Base-by-base conservation (phyloP, 2,888 invertebrate species). In the Palloptera scutellata region DNA sequence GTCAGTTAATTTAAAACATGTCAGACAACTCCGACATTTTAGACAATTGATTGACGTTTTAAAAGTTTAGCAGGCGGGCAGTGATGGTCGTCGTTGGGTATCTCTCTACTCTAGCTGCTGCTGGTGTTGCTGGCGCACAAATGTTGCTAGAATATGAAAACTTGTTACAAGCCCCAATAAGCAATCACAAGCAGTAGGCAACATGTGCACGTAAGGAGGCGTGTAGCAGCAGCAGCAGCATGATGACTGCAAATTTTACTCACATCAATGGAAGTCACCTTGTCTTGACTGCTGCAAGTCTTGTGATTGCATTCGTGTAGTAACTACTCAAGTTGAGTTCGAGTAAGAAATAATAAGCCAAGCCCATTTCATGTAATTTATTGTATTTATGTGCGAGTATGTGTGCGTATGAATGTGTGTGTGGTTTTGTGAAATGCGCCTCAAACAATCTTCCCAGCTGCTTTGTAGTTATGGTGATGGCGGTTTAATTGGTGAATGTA, bases 1-100 rank as follows among this genome's bases (percentile, higher is more conserved):
- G 79, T 80, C 79, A 79, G 81, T 81, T 82, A 79, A 83, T 81
- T 82, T 82, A 81, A 81, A 82, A 82, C 78, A 82, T 81, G 82
- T 82, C 81, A 79, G 81, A 81, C 80, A 77, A 77, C 78, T 78
- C 77, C 73, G 81, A 81, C 81, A 81, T 77, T 78, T 79, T 75
- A 76, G 81, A 81, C 81, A 81, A 81, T 79, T 81, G 81, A 81
- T 82, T 82, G 82, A 82, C 81, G 78, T 77, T 79, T 81, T 80
- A 77, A 81, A 81, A 82, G 79, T 81, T 81, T 79, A 80, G 78
- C 80, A 79, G 81, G 76, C 79, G 76, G 55, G 13, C 42, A 11
- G 20, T 45, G 20, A n/a, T 54, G 48, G 51, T n/a, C 13, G 48
- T 30, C 54, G 17, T 19, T 12, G 11, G 10, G 20, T 64, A 57